Base-by-base conservation (phyloP, 2,797 vertebrate species). In the Amblyopsis hoosieri region DNA sequence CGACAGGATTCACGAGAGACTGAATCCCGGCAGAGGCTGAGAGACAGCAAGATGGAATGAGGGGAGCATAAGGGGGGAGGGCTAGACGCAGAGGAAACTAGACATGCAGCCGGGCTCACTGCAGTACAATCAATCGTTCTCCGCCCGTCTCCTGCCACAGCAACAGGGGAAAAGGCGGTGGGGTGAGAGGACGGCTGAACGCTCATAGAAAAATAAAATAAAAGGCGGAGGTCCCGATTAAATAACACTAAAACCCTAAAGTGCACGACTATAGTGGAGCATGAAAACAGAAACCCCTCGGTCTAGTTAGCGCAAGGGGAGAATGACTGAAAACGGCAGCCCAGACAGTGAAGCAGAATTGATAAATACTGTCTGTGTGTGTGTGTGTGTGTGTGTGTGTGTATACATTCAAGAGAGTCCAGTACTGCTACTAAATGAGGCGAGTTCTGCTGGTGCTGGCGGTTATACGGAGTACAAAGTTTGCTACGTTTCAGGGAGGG, bases 331-430 rank as follows among this genome's bases (percentile, higher is more conserved):
- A 3, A 54, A 2, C 50, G 60, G 64, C 55, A 56, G 59, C 45
- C 45, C 5, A 33, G 50, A 58, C 62, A 33, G 15, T 59, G 29
- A 66, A 15, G 37, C 37, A 42, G 37, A 42, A 45, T 42, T n/a
- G 60, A 65, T 17, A 61, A 57, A 29, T 60, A 33, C 50, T 12
- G n/a, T 50, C 15, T 23, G 23, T 23, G 23, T 23, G 23, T 23
- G 3, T 23, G 23, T 37, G 6, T 49, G 45, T 42, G 66, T 82
- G 69, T 23, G 19, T 19, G 17, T 19, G 17, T 19, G 19, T 3
- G 19, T 23, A 47, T 88, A 90, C 86, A 90, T 87, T 89, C 83
- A 89, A 71, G 51, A 52, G 60, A 80, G 79, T 87, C 80, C 60
- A 66, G 84, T 74, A 67, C 65, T 83, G 83, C 83, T 86, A 78